Conservation (phyloP, 2,797 vertebrate genomes). For the Lutjanus argentimaculatus region DNA sequence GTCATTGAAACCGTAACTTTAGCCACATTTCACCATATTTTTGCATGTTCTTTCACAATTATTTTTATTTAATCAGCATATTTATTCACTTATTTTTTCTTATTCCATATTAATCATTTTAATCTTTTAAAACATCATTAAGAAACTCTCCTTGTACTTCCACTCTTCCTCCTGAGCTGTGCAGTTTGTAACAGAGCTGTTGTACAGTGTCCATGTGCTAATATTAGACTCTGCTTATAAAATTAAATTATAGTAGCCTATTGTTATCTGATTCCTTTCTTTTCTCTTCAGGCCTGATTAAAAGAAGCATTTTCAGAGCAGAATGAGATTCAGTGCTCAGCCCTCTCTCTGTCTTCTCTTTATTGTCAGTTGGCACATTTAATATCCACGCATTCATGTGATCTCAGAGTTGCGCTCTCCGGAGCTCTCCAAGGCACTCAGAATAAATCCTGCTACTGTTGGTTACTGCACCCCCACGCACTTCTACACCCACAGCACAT, state of each 20-base stretch:
- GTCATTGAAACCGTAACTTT: neutral
- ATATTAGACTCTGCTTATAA: neutral
- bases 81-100: neutral
- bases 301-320: slow-evolving; percentile 1
- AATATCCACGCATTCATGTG: slow-evolving; percentile 47
- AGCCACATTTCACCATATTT: neutral
- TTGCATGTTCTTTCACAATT: neutral
- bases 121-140: neutral
- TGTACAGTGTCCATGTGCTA: neutral
- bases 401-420: slow-evolving; percentile 60
- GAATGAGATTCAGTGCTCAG: too few species aligned
- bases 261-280: neutral
- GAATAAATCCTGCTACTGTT: slow-evolving; percentile 63
- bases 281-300: neutral
- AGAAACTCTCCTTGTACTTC: too few species aligned
- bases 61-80: neutral
- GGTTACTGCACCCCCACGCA: slow-evolving; percentile 68
- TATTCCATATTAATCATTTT: too few species aligned
- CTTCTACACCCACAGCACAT: slow-evolving; percentile 71
- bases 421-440: slow-evolving; percentile 59
- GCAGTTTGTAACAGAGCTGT: neutral
- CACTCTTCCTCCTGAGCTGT: neutral
- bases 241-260: neutral
- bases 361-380: slow-evolving; percentile 32
- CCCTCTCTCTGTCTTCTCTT: neutral